phyloP scores from a whole-genome alignment of 2,113 vertebrate species.

The Thermophis baileyi region DNA sequence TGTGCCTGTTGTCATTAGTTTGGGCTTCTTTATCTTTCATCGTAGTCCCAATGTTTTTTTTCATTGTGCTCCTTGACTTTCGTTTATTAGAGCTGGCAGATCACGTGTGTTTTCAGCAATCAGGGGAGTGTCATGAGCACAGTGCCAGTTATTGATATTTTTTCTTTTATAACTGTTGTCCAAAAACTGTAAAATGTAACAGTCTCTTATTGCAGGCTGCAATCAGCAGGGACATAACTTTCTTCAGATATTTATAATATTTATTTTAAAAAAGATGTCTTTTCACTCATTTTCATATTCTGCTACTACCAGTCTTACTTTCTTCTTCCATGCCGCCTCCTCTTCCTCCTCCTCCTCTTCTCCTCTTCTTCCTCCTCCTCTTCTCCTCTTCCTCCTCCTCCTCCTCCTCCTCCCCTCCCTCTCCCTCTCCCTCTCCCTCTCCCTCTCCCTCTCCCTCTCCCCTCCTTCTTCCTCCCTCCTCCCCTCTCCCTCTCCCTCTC shows the following conservation, averaged over 20 bases:
- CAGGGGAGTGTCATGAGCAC: background rate
- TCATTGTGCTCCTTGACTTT: background rate
- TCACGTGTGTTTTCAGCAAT: background rate
- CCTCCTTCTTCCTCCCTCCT: background rate
- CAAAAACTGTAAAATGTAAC: background rate
- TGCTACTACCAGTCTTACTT: too few relatives aligned
- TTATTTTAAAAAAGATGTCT: conserved; percentile 7
- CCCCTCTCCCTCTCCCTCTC: rapidly evolving
- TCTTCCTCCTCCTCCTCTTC: too few relatives aligned
- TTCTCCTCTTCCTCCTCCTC: too few relatives aligned
- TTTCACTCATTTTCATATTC: too few relatives aligned
- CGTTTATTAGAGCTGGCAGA: background rate
- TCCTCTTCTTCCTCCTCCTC: too few relatives aligned
- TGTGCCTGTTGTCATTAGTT: background rate
- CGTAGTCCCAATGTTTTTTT: too few relatives aligned
- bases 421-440: background rate
- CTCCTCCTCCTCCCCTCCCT: background rate
- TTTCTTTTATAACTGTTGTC: background rate
- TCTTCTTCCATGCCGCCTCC: background rate
- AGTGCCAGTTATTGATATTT: background rate
- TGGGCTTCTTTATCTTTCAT: background rate
- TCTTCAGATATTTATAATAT: conserved; percentile 24
- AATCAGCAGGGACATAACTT: conserved; percentile 6
- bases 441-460: too few relatives aligned
- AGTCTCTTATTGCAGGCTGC: background rate